Base-by-base conservation (phyloP, 2,113 vertebrate genomes). In the Sapayoa aenigma region DNA sequence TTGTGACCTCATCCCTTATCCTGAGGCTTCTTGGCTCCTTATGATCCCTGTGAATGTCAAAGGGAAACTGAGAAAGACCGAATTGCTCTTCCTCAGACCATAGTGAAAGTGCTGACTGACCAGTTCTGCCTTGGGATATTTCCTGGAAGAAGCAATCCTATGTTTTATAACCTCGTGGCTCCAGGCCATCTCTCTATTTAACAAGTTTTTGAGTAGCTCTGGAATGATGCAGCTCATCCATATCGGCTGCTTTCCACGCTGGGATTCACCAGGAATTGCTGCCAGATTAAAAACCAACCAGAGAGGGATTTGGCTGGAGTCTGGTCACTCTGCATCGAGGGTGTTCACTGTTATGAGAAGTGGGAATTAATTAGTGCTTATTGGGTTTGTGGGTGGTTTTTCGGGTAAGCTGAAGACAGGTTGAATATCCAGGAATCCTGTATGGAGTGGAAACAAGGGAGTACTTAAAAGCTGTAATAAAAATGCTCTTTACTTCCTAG, bases 91-190 rank as follows among this genome's bases (percentile, higher is more conserved):
- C 85, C 80, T 86, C 86, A 31, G 68, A 14, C 31, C 55, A 2
- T 5, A 30, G 67, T 30, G 76, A 58, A 88, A 96, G 72, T 55
- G 83, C 85, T 94, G 96, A 77, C 46, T 73, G 90, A 74, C 69
- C 6, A 1, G n/a, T 72, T 59, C 71, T 63, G 75, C 49, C 59
- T 87, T 62, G 82, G 76, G 93, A 74, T 67, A 8, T 86, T 93
- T 94, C 90, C 92, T 90, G 92, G 83, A 96, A 67, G 68, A 62
- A 63, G 42, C n/a, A 46, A 86, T 79, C 46, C 44, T 7, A 1
- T 28, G 53, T 56, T 94, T 79, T 66, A 35, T 27, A 44, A 31
- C 31, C 19, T 42, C 2, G 2, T 94, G 94, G 94, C 90, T 74
- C 44, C 0, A 1, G 7, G 88, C 88, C 88, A 66, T 47, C 55